Evolutionary conservation across 2,113 vertebrate genomes (phyloP).

Genomic region (Gadus chalcogrammus): DNA sequence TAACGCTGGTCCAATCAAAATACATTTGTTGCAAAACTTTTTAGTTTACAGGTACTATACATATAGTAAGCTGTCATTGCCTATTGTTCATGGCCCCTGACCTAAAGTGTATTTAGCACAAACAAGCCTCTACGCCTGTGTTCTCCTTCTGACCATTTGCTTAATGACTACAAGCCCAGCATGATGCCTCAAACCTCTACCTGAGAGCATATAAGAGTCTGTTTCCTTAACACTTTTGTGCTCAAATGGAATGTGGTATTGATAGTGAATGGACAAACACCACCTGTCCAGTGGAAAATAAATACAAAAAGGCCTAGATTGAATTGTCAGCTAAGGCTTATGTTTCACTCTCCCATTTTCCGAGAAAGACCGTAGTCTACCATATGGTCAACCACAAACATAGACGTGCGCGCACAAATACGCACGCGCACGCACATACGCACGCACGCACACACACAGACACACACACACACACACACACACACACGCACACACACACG

Average conservation of each 20-base stretch:
- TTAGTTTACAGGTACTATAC: too few species aligned
- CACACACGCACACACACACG: background rate
- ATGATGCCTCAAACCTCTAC: background rate
- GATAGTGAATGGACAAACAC: slow-evolving; percentile 4
- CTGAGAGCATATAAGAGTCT: slow-evolving; percentile 4
- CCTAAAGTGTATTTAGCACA: too few species aligned
- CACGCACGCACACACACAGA: background rate
- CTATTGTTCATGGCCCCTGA: too few species aligned
- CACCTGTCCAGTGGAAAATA: slow-evolving; percentile 26
- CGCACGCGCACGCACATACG: background rate
- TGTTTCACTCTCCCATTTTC: slow-evolving; percentile 38
- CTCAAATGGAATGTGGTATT: slow-evolving; percentile 2
- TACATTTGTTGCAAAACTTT: too few species aligned
- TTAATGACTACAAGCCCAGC: background rate
- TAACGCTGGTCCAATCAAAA: too few species aligned
- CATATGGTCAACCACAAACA: background rate
- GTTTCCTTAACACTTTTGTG: slow-evolving; percentile 3
- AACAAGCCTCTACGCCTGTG: too few species aligned
- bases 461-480: slow-evolving; percentile 4
- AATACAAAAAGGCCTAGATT: slow-evolving; percentile 6
- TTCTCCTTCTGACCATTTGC: too few species aligned
- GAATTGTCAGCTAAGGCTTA: slow-evolving; percentile 13
- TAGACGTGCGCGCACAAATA: background rate
- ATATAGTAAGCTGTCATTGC: too few species aligned
- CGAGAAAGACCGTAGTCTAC: slow-evolving; percentile 3